A percentile compares a stretch with the other conserved stretches of the same genome.
phyloP scores from a whole-genome alignment of 2,113 vertebrate genomes.

The Aleadryas rufinucha region DNA sequence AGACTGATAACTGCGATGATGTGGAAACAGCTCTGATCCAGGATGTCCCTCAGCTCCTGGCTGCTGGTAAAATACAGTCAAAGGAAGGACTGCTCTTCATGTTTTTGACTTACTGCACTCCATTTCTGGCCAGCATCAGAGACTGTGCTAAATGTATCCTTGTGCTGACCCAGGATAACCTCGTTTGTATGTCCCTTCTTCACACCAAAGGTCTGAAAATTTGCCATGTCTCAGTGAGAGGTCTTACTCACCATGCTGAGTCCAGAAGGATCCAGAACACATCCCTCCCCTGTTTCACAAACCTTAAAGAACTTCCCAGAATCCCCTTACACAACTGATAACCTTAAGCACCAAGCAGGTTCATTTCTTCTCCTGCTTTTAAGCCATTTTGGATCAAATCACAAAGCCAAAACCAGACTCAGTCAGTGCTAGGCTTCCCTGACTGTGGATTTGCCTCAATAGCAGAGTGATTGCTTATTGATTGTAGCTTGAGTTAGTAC shows the following conservation, averaged over 20 bases:
- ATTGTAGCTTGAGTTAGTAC: neutral
- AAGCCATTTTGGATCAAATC: neutral
- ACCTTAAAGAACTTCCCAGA: neutral
- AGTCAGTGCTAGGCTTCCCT: neutral
- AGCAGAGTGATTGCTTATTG: neutral
- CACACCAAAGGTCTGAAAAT: neutral
- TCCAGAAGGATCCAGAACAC: neutral
- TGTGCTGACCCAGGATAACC: neutral
- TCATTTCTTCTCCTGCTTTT: neutral
- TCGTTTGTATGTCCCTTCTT: neutral
- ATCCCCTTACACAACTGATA: neutral
- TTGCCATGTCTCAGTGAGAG: neutral
- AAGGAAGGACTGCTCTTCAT: neutral
- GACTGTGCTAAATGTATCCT: neutral
- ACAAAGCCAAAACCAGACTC: neutral
- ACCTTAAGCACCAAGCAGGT: neutral
- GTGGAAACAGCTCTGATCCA: neutral
- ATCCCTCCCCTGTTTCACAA: neutral
- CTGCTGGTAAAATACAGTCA: neutral
- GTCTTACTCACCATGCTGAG: neutral
- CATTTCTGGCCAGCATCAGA: neutral
- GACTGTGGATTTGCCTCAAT: neutral
- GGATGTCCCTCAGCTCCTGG: neutral
- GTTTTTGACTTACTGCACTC: neutral
- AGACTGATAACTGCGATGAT: neutral